A percentile compares a stretch with the other conserved stretches of the same genome.
Evolutionary conservation across 2,113 vertebrate species (phyloP).

Genomic region (Paedocypris sp.): DNA sequence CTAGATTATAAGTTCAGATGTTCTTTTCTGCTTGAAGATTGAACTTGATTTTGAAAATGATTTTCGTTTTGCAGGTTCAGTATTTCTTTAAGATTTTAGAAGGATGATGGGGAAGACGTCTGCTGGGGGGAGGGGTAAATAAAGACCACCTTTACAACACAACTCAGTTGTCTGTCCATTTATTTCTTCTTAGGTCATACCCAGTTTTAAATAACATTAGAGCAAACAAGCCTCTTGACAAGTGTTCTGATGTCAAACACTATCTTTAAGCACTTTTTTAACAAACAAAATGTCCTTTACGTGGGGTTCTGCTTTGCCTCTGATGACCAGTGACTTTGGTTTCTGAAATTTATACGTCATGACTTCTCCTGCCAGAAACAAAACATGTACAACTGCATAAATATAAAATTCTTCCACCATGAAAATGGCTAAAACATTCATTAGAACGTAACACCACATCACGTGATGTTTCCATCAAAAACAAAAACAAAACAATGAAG

Average conservation of each 20-base stretch:
- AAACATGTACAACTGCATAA: conserved; percentile 99
- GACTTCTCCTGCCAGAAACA: conserved; percentile 85
- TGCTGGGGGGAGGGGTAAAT: conserved; percentile 25
- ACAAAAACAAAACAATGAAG: conserved; percentile 60
- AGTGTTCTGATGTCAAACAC: conserved; percentile 83
- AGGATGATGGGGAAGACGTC: conserved; percentile 32
- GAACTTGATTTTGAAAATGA: neutral
- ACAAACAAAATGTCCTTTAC: conserved; percentile 79
- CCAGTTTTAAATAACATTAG: conserved; percentile 90
- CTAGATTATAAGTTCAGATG: too few species aligned
- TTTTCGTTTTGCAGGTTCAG: conserved; percentile 68
- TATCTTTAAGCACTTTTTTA: conserved; percentile 73
- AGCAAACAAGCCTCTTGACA: conserved; percentile 76
- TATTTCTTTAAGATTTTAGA: conserved; percentile 96
- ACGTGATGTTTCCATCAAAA: conserved; percentile 82
- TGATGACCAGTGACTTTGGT: conserved; percentile 99
- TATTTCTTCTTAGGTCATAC: conserved; percentile 81
- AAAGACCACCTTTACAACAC: conserved; percentile 34
- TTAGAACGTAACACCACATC: conserved; percentile 89
- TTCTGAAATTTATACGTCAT: conserved; percentile 92
- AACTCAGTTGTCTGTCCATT: conserved; percentile 53
- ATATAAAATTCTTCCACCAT: conserved; percentile 99
- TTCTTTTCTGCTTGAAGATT: neutral
- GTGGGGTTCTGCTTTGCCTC: conserved; percentile 90
- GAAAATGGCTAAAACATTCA: conserved; percentile 99